phyloP scores from a whole-genome alignment of 2,797 vertebrate genomes.

The Pseudotriccus pelzelni region DNA sequence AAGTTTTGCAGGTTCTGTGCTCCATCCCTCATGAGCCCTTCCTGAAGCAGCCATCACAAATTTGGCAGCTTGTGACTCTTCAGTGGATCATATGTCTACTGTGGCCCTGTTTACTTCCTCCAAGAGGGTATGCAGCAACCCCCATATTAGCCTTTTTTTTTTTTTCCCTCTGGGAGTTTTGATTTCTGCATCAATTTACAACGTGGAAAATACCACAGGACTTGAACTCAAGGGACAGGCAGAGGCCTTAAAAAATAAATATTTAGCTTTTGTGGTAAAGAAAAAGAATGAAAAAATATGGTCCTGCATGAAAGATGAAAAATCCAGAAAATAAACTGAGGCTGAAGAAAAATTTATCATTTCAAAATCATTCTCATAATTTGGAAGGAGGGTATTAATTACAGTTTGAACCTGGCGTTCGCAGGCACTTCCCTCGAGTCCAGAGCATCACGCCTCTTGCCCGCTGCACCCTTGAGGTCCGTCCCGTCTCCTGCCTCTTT shows the following conservation, averaged over 20 bases:
- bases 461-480: not conserved
- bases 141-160: not conserved
- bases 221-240: not conserved
- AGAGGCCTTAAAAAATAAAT: not conserved
- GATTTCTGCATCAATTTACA: not conserved
- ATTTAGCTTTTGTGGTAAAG: not conserved
- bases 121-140: not conserved
- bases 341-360: not conserved
- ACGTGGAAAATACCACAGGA: not conserved
- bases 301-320: not conserved
- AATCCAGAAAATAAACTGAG: not conserved
- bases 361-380: not conserved
- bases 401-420: not conserved
- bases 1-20: not conserved
- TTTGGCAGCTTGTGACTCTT: not conserved
- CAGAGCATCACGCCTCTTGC: not conserved
- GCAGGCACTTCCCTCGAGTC: rapidly evolving
- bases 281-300: not conserved
- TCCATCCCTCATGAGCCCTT: not conserved
- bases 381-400: not conserved
- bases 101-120: not conserved
- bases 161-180: not conserved
- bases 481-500: not conserved
- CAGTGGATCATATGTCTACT: not conserved
- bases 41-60: not conserved